Evolutionary conservation across 2,113 vertebrate species (phyloP).

Genomic region (Bostrychus sinensis): DNA sequence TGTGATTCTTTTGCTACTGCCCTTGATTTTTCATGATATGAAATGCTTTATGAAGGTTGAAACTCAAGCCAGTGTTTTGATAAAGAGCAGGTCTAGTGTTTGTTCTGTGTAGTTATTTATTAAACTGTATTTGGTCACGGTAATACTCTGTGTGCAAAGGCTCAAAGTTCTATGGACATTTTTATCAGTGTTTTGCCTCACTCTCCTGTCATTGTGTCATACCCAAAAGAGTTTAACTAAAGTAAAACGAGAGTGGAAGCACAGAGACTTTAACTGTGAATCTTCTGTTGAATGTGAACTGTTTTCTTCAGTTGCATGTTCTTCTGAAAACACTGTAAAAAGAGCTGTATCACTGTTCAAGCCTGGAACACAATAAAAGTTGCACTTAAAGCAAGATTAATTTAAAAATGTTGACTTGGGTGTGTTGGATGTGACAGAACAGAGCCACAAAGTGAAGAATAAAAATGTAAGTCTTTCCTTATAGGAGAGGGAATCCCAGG

Average conservation of each 20-base stretch:
- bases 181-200: neutral
- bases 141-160: neutral
- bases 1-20: neutral
- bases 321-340: too few relatives aligned
- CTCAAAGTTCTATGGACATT: neutral
- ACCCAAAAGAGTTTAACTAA: too few relatives aligned
- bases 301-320: too few relatives aligned
- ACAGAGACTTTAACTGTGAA: too few relatives aligned
- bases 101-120: slow-evolving; percentile 17
- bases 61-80: neutral
- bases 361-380: too few relatives aligned
- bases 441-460: neutral
- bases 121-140: neutral
- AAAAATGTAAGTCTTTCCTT: neutral
- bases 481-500: slow-evolving; percentile 1
- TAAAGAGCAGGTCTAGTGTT: neutral
- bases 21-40: neutral
- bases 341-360: too few relatives aligned
- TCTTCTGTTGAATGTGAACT: too few relatives aligned
- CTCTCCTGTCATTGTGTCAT: neutral
- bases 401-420: neutral
- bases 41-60: neutral
- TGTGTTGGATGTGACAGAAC: too few relatives aligned
- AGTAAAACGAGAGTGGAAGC: too few relatives aligned
- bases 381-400: neutral